Conservation (phyloP, 2,797 vertebrate genomes). For the Cyclopterus lumpus region DNA sequence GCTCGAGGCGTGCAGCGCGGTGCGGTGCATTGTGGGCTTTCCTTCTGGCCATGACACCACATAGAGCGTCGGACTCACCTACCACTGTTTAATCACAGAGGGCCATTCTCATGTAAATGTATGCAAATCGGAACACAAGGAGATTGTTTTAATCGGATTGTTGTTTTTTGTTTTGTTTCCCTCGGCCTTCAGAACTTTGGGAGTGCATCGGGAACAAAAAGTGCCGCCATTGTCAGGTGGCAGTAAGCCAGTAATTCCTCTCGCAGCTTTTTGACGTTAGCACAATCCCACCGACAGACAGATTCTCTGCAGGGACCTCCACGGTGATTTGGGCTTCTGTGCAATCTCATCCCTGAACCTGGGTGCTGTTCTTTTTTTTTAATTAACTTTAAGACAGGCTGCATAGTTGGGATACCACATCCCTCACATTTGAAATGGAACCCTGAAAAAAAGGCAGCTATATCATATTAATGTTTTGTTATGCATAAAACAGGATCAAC, state of each 20-base stretch:
- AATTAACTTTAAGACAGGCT: slow-evolving; percentile 76
- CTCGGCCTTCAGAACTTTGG: slow-evolving; percentile 75
- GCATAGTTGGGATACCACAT: slow-evolving; percentile 54
- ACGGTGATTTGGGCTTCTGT: slow-evolving; percentile 66
- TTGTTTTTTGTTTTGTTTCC: slow-evolving; percentile 75
- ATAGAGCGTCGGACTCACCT: slow-evolving; percentile 75
- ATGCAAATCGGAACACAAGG: slow-evolving; percentile 81
- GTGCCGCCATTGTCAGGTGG: slow-evolving; percentile 75
- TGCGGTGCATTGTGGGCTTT: slow-evolving; percentile 65
- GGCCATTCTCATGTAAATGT: slow-evolving; percentile 84
- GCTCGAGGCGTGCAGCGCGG: slow-evolving; percentile 41
- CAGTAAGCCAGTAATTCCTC: slow-evolving; percentile 80
- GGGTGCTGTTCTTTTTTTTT: slow-evolving; percentile 77
- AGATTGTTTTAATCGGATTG: slow-evolving; percentile 87
- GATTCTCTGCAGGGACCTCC: slow-evolving; percentile 72
- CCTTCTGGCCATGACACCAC: slow-evolving; percentile 71
- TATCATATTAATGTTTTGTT: background rate
- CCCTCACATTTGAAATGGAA: slow-evolving; percentile 39
- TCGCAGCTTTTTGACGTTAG: slow-evolving; percentile 79
- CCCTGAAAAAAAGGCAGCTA: slow-evolving; percentile 11
- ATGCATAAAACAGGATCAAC: slow-evolving; percentile 1
- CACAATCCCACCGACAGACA: slow-evolving; percentile 75
- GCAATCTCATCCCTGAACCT: slow-evolving; percentile 73
- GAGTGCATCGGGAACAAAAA: slow-evolving; percentile 77
- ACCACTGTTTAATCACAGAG: slow-evolving; percentile 79